A percentile compares a stretch with the other conserved stretches of the same genome.
These are phyloP conservation scores for Lymantria dispar DNA, from an alignment of 2,888 invertebrate species.

Conservation along the genomic window DNA sequence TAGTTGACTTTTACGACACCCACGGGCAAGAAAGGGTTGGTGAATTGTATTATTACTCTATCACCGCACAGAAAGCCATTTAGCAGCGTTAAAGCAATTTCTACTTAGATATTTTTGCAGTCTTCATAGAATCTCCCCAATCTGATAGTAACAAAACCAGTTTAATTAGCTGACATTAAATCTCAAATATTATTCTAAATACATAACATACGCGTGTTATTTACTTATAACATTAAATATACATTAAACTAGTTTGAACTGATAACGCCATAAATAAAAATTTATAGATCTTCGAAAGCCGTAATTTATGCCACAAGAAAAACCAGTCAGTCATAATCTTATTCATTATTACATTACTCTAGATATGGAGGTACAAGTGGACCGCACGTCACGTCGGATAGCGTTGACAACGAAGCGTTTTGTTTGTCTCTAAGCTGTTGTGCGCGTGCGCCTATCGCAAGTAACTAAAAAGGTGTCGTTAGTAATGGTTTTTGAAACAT, in stretches of 20 bases:
- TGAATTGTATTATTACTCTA: too few relatives aligned
- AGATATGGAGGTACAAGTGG: neutral
- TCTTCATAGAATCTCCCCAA: neutral
- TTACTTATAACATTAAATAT: conserved; percentile 3
- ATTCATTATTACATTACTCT: conserved; percentile 9
- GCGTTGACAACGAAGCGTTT: conserved; percentile 60
- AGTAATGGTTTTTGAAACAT: conserved; percentile 81
- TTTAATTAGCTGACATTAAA: neutral
- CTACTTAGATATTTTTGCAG: neutral
- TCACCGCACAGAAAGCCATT: too few relatives aligned
- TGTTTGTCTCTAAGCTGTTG: conserved; percentile 61
- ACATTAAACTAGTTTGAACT: conserved; percentile 3
- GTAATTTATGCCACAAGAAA: conserved; percentile 5
- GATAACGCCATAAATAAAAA: conserved; percentile 6
- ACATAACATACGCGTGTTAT: neutral
- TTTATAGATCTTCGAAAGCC: conserved; percentile 6
- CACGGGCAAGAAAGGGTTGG: too few relatives aligned
- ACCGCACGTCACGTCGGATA: conserved; percentile 33
- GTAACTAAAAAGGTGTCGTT: conserved; percentile 83
- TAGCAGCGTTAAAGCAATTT: too few relatives aligned
- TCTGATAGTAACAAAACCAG: neutral
- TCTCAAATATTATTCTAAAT: neutral
- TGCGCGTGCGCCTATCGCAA: conserved; percentile 66
- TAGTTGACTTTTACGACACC: too few relatives aligned
- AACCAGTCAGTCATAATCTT: conserved; percentile 7